Conservation (phyloP, 37 sponge, comb jelly and placozoan species). For the Dysidea cf. avara region DNA sequence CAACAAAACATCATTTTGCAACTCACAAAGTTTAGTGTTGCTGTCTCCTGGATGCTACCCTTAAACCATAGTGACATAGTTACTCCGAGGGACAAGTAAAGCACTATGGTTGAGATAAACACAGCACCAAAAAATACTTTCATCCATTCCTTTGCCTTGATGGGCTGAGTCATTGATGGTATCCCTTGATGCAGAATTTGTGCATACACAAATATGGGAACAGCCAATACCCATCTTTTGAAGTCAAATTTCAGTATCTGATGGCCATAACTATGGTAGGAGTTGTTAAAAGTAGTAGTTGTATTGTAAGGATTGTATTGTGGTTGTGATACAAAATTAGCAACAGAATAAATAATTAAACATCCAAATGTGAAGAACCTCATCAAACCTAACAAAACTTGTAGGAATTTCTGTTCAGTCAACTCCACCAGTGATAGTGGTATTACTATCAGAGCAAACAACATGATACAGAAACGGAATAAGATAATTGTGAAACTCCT, state of each 20-base stretch:
- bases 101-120: constrained; percentile 29
- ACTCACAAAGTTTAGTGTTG: constrained; percentile 85
- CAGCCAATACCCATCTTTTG: constrained; percentile 60
- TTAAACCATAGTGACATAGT: constrained; percentile 71
- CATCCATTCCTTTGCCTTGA: constrained; percentile 59
- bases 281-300: too few relatives aligned
- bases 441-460: constrained; percentile 74
- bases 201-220: constrained; percentile 79
- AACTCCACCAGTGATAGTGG: too few relatives aligned
- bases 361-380: constrained; percentile 66
- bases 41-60: constrained; percentile 55
- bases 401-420: too few relatives aligned
- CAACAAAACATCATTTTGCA: too few relatives aligned
- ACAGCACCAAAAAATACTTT: constrained; percentile 40
- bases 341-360: constrained; percentile 66
- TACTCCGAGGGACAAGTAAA: constrained; percentile 77
- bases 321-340: constrained; percentile 8
- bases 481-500: constrained; percentile 54
- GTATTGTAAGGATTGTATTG: too few relatives aligned
- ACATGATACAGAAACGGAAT: constrained; percentile 75
- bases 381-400: too few relatives aligned
- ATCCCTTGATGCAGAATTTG: constrained; percentile 80
- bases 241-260: constrained; percentile 56
- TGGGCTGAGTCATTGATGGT: constrained; percentile 74
- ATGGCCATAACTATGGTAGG: too few relatives aligned